These are phyloP conservation scores for Knipowitschia caucasica DNA, from an alignment of 2,797 vertebrate species.

Conservation along the genomic window DNA sequence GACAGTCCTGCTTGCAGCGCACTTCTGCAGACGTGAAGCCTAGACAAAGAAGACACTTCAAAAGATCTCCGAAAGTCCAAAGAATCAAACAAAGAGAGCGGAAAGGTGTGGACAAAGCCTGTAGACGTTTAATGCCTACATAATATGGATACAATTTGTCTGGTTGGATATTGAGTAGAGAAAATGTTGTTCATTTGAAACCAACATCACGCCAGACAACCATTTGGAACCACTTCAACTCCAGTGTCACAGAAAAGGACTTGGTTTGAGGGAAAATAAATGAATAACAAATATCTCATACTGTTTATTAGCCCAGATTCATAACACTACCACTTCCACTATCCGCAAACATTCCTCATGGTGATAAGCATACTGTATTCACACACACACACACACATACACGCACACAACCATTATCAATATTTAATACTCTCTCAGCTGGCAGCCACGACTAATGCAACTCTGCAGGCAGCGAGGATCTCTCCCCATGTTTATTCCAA, in stretches of 20 bases:
- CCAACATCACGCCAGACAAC: background rate
- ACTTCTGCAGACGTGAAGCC: conserved; percentile 34
- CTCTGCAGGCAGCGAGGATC: conserved; percentile 34
- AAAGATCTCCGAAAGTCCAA: conserved; percentile 24
- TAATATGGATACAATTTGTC: background rate
- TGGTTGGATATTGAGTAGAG: background rate
- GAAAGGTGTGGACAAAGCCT: conserved; percentile 2
- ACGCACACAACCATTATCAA: conserved; percentile 47
- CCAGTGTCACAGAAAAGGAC: background rate
- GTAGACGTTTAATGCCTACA: conserved; percentile 14
- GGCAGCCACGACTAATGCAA: conserved; percentile 32
- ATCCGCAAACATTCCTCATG: conserved; percentile 17
- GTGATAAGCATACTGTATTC: conserved; percentile 38
- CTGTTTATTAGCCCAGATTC: conserved; percentile 41
- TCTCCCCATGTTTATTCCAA: conserved; percentile 31
- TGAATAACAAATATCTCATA: conserved; percentile 23
- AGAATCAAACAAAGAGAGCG: conserved; percentile 30
- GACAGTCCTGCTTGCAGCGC: conserved; percentile 19
- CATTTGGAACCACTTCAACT: background rate
- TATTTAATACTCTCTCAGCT: conserved; percentile 63
- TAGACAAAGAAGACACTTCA: conserved; percentile 37
- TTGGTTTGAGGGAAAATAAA: conserved; percentile 19
- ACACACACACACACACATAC: conserved; percentile 28
- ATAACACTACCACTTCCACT: conserved; percentile 27
- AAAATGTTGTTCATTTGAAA: background rate